Percentiles rank a stretch among this genome's conserved stretches.
These are phyloP conservation scores for Nasonia oneida DNA, from an alignment of 2,888 invertebrate genomes.

Conservation along the genomic window DNA sequence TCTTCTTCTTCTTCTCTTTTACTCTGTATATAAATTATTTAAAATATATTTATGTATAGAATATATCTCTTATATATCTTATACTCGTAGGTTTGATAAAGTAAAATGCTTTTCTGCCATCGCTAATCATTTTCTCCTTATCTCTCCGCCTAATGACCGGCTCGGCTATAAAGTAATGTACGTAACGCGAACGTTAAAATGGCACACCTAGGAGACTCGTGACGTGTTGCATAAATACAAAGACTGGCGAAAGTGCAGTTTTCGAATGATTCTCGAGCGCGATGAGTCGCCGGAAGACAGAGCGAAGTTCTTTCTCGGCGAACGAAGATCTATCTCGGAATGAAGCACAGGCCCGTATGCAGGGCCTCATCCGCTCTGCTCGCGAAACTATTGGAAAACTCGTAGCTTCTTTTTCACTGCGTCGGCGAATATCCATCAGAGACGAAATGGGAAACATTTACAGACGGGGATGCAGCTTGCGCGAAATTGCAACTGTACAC, in stretches of 20 bases:
- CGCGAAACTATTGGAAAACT: neutral
- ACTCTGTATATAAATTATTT: slow-evolving; percentile 59
- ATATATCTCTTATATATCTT: slow-evolving; percentile 60
- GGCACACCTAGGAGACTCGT: slow-evolving; percentile 62
- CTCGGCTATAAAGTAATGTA: slow-evolving; percentile 14
- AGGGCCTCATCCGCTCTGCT: neutral
- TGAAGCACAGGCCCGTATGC: neutral
- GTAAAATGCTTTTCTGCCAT: slow-evolving; percentile 53
- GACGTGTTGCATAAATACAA: slow-evolving; percentile 33
- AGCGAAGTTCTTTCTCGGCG: no score
- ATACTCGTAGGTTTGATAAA: slow-evolving; percentile 53
- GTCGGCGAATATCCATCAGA: slow-evolving; percentile 13
- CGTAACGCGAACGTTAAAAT: slow-evolving; percentile 52
- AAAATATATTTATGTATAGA: slow-evolving; percentile 56
- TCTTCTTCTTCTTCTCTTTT: neutral
- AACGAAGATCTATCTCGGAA: neutral
- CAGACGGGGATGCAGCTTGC: neutral
- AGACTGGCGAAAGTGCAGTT: slow-evolving; percentile 27
- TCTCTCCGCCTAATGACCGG: slow-evolving; percentile 12
- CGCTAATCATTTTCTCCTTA: slow-evolving; percentile 17
- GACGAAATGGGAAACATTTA: neutral
- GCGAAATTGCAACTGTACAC: neutral
- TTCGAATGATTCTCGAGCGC: neutral
- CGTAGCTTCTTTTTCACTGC: neutral
- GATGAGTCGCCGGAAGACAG: no score